These are phyloP conservation scores for Belonocnema kinseyi DNA, from an alignment of 1,140 invertebrate species.

Conservation along the genomic window DNA sequence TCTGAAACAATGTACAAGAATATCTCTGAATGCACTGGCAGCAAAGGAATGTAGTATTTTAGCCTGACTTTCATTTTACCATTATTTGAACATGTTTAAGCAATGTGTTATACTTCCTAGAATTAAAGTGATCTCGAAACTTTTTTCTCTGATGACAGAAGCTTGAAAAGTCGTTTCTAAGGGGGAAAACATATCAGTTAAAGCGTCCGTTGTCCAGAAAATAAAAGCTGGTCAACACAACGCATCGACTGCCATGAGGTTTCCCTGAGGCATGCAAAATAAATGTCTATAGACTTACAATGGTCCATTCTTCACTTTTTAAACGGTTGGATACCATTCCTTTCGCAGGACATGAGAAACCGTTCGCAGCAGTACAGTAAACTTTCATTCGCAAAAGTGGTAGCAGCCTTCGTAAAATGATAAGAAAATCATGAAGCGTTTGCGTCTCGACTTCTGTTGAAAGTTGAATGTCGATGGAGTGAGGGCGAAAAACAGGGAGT, in stretches of 20 bases:
- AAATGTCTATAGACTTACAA: slow-evolving; percentile 16
- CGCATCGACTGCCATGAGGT: not conserved
- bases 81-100: too few species aligned
- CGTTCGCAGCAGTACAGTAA: not conserved
- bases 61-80: too few species aligned
- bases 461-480: slow-evolving; percentile 55
- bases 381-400: slow-evolving; percentile 37
- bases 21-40: too few species aligned
- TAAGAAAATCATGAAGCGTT: slow-evolving; percentile 54
- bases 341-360: slow-evolving; percentile 13
- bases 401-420: slow-evolving; percentile 50
- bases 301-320: slow-evolving; percentile 27
- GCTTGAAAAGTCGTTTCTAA: too few species aligned
- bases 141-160: too few species aligned
- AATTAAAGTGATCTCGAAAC: too few species aligned
- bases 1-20: too few species aligned
- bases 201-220: not conserved
- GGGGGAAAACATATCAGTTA: too few species aligned
- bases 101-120: too few species aligned
- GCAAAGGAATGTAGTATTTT: too few species aligned
- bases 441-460: slow-evolving; percentile 50
- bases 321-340: not conserved
- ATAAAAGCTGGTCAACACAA: slow-evolving; percentile 13
- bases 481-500: slow-evolving; percentile 34
- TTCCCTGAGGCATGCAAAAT: not conserved